These are phyloP conservation scores for Copidosoma aretas DNA, from an alignment of 2,888 invertebrate species.

Conservation along the genomic window DNA sequence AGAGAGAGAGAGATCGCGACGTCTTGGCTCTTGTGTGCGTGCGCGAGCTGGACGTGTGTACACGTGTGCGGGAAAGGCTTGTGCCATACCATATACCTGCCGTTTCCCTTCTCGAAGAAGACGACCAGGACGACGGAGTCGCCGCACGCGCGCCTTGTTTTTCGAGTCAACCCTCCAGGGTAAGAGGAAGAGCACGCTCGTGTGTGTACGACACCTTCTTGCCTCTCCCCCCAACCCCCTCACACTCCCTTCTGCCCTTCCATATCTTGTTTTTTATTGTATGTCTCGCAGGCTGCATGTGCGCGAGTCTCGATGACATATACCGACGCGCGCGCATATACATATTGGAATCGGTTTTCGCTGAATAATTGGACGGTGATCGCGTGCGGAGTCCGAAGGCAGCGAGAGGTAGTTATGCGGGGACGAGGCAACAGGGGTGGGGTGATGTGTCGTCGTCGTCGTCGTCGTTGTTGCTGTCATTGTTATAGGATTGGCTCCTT, in stretches of 20 bases:
- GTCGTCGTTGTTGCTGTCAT: too few species aligned
- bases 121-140: conserved; percentile 21
- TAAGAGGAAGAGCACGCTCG: neutral
- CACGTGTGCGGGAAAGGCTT: conserved; percentile 4
- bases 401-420: neutral
- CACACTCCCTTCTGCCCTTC: neutral
- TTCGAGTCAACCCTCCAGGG: conserved; percentile 4
- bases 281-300: conserved; percentile 1
- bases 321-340: neutral
- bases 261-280: neutral
- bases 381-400: conserved; percentile 17
- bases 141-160: conserved; percentile 4
- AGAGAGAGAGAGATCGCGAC: conserved; percentile 41
- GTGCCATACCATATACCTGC: neutral
- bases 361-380: conserved; percentile 32
- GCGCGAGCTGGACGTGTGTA: too few species aligned
- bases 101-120: conserved; percentile 21
- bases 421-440: neutral
- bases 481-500: too few species aligned
- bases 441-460: too few species aligned
- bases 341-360: conserved; percentile 1
- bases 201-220: conserved; percentile 29
- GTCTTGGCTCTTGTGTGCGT: neutral
- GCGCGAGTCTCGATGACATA: conserved; percentile 27
- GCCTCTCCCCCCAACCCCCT: conserved; percentile 28